Base-by-base conservation (phyloP, 2,888 invertebrate species). In the Acholoe squamosa region DNA sequence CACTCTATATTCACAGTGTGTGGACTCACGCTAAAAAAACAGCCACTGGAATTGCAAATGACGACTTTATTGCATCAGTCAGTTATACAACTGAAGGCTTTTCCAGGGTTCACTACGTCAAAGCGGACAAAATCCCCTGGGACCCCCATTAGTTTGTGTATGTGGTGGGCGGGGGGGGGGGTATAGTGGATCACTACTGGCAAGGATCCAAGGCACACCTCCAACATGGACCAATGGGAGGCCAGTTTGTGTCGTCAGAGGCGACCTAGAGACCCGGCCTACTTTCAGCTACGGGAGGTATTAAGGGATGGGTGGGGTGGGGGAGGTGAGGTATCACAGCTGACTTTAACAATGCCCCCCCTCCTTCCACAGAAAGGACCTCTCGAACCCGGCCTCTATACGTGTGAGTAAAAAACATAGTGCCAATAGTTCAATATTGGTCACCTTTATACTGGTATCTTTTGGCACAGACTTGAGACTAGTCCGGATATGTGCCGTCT, bases 381-480 rank as follows among this genome's bases (percentile, higher is more conserved):
- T 5, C 71, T 10, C 43, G 43, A 28, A n/a, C 71, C n/a, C n/a
- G n/a, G n/a, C n/a, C n/a, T 14, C 71, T 71, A 28, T 25, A 61
- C 10, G 1, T 61, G 28, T 14, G 31, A 28, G 71, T n/a, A 28
- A 25, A 28, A 28, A 25, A 14, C 25, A 28, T 1, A 0, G 31
- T 71, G 71, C 71, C 71, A 71, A 71, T 16, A 71, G 71, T 71
- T 71, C 71, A 71, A 71, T 71, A 71, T n/a, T 71, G 28, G 25
- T 3, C 14, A 25, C 28, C 31, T 28, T 1, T 28, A 71, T 71
- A 61, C 3, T 3, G 31, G 71, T 25, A 7, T 0, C 1, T 25
- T 0, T 28, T 28, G 71, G 28, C 25, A 71, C 28, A 28, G 71
- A 3, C n/a, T 28, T 25, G 71, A 28, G 28, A 71, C 71, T 71